Conservation (phyloP, 2,888 invertebrate genomes). For the Atherix ibis region DNA sequence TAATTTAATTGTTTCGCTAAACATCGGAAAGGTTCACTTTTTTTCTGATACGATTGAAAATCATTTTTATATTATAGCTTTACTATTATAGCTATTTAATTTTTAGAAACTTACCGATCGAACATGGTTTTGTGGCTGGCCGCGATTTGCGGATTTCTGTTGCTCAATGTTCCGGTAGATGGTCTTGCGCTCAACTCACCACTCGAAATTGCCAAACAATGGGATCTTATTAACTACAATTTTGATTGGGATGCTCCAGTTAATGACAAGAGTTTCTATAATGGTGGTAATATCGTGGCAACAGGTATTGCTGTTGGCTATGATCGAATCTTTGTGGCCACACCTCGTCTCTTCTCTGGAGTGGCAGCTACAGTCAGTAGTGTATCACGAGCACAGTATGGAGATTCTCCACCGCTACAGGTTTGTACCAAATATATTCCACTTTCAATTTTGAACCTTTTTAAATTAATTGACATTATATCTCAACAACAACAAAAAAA, state of each 20-base stretch:
- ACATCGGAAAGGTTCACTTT: too few species aligned
- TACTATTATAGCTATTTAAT: too few species aligned
- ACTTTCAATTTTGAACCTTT: neutral
- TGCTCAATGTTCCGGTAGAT: neutral
- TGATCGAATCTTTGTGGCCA: slow-evolving; percentile 58
- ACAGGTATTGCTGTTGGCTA: slow-evolving; percentile 60
- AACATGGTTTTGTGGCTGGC: neutral
- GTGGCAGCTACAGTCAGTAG: slow-evolving; percentile 59
- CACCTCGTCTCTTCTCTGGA: slow-evolving; percentile 57
- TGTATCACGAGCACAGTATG: slow-evolving; percentile 47
- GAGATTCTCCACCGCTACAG: slow-evolving; percentile 53
- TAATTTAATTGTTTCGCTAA: too few species aligned
- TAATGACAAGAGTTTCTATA: slow-evolving; percentile 34
- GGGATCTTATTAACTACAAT: slow-evolving; percentile 51
- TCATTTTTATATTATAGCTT: too few species aligned
- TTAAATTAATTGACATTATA: neutral
- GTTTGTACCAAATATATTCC: slow-evolving; percentile 22
- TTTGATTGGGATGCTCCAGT: slow-evolving; percentile 45
- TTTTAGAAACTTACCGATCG: too few species aligned
- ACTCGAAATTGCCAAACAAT: slow-evolving; percentile 50
- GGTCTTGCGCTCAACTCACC: slow-evolving; percentile 12
- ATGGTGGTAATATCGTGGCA: slow-evolving; percentile 55
- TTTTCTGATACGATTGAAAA: too few species aligned
- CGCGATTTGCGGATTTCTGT: neutral
- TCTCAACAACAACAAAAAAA: too few species aligned